phyloP scores from a whole-genome alignment of 2,797 vertebrate genomes.

The Sylvilagus floridanus region DNA sequence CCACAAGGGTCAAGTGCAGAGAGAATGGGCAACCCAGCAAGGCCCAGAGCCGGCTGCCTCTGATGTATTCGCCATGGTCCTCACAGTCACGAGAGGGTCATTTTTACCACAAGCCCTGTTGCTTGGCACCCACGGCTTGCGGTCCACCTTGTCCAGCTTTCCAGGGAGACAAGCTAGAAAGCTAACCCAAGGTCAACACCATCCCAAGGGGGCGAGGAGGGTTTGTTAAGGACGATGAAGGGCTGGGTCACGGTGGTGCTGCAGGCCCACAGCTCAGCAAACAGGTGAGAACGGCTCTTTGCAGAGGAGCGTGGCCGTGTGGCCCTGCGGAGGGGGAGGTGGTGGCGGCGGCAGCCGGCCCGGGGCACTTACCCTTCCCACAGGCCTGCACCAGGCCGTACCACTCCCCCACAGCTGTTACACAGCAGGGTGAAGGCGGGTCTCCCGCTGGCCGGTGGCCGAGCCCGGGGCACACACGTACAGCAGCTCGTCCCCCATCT shows the following conservation, averaged over 20 bases:
- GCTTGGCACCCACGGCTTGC: neutral
- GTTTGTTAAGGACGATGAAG: neutral
- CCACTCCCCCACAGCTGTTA: conserved; percentile 96
- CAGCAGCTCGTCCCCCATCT: conserved; percentile 95
- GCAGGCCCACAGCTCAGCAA: neutral
- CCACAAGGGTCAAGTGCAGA: neutral
- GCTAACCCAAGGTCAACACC: neutral
- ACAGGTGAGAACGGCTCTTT: neutral
- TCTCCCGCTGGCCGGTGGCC: conserved; percentile 88
- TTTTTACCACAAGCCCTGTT: neutral
- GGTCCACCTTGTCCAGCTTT: neutral
- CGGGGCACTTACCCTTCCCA: conserved; percentile 90
- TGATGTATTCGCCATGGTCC: neutral
- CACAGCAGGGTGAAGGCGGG: conserved; percentile 94
- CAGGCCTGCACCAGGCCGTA: conserved; percentile 95
- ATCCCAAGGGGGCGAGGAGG: neutral
- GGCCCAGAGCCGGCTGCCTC: neutral
- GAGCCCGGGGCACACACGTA: conserved; percentile 93
- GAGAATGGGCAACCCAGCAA: neutral
- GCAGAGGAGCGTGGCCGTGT: neutral
- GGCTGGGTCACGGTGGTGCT: neutral
- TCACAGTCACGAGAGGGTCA: neutral
- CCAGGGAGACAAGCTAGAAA: neutral
- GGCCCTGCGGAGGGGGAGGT: fast-evolving
- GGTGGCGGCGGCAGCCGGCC: too few species aligned